Evolutionary conservation across 2,113 vertebrate species (phyloP).

Genomic region (Ceratotherium simum): DNA sequence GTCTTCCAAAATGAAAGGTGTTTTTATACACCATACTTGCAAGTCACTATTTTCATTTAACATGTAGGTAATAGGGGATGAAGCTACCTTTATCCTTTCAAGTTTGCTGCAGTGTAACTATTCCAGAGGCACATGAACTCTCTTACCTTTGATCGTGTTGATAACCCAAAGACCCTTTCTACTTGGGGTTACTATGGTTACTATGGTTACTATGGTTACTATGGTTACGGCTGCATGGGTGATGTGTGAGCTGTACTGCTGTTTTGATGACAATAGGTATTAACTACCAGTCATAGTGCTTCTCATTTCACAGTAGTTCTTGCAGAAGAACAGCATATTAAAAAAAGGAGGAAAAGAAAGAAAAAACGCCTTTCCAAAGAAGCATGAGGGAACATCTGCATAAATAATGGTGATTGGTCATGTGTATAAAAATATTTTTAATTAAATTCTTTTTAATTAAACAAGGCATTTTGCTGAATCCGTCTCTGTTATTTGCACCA

Average conservation of each 20-base stretch:
- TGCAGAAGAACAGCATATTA: slow-evolving; percentile 34
- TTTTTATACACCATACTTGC: slow-evolving; percentile 54
- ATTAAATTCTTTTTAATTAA: slow-evolving; percentile 83
- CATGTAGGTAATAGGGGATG: slow-evolving; percentile 62
- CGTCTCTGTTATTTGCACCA: slow-evolving; percentile 65
- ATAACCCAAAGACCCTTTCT: slow-evolving; percentile 82
- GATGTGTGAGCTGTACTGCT: slow-evolving; percentile 75
- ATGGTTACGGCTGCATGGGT: slow-evolving; percentile 85
- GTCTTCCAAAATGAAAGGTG: slow-evolving; percentile 62
- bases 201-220: no score
- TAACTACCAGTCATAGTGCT: slow-evolving; percentile 77
- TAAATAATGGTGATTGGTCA: slow-evolving; percentile 78
- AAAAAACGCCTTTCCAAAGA: slow-evolving; percentile 15
- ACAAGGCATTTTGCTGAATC: slow-evolving; percentile 69
- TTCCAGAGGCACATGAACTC: slow-evolving; percentile 78
- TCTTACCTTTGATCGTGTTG: slow-evolving; percentile 80
- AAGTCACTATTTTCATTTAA: slow-evolving; percentile 56
- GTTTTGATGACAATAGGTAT: slow-evolving; percentile 86
- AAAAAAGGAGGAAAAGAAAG: background rate
- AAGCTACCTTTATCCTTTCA: slow-evolving; percentile 63
- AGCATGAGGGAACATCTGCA: slow-evolving; percentile 57
- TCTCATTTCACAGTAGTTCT: slow-evolving; percentile 63
- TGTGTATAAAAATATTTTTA: slow-evolving; percentile 82
- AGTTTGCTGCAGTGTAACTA: slow-evolving; percentile 71
- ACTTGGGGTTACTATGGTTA: slow-evolving; percentile 88